Conservation (phyloP, 2,113 vertebrate species). For the Platichthys stellatus region DNA sequence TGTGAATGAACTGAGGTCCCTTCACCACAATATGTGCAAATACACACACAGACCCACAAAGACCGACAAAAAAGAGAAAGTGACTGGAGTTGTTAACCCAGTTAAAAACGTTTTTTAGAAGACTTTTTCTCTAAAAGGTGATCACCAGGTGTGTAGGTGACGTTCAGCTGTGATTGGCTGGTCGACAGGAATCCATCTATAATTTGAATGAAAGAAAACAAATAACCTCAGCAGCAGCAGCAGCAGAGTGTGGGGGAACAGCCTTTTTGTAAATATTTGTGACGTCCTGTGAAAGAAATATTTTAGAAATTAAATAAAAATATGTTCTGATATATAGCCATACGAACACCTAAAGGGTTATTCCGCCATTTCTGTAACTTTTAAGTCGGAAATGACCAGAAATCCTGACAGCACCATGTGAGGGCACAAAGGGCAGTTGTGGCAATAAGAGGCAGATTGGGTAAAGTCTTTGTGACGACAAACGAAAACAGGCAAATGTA, state of each 20-base stretch:
- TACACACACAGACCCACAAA: constrained; percentile 8
- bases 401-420: too few relatives aligned
- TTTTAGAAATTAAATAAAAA: background rate
- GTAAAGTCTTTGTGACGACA: too few relatives aligned
- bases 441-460: too few relatives aligned
- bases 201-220: too few relatives aligned
- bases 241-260: background rate
- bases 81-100: background rate
- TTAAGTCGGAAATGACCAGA: too few relatives aligned
- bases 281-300: background rate
- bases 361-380: too few relatives aligned
- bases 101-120: too few relatives aligned
- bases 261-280: background rate
- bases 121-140: background rate
- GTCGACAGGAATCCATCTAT: background rate
- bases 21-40: constrained; percentile 74
- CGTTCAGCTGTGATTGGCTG: background rate
- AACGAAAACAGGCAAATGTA: too few relatives aligned
- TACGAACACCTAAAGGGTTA: background rate
- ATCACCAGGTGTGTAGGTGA: background rate
- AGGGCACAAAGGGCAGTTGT: too few relatives aligned
- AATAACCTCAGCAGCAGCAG: background rate
- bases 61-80: background rate
- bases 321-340: background rate
- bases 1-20: constrained; percentile 86